Conservation (phyloP, 37 sponge, comb jelly and placozoan species). For the Ephydatia muelleri region DNA sequence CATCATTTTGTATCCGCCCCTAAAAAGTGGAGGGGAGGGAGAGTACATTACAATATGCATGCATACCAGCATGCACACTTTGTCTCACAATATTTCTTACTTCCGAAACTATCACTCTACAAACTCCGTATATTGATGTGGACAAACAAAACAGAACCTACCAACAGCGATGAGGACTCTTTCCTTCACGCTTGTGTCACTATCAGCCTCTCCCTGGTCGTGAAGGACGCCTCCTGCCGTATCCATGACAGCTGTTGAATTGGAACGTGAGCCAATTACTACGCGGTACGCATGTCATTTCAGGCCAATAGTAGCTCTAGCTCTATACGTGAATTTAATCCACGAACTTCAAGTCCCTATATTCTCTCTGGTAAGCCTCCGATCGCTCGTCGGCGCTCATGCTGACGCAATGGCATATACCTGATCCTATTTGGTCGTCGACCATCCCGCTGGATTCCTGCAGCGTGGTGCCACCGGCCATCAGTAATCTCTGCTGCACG, state of each 20-base stretch:
- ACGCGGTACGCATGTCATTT: too few relatives aligned
- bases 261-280: not conserved
- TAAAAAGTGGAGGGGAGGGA: too few relatives aligned
- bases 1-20: too few relatives aligned
- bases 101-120: too few relatives aligned
- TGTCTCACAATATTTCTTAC: too few relatives aligned
- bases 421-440: conserved; percentile 58
- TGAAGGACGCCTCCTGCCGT: conserved; percentile 28
- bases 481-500: conserved; percentile 44
- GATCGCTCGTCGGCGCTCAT: not conserved
- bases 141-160: too few relatives aligned
- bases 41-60: too few relatives aligned
- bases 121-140: too few relatives aligned
- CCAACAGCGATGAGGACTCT: conserved; percentile 49
- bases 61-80: too few relatives aligned
- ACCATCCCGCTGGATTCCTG: conserved; percentile 37
- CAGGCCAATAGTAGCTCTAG: too few relatives aligned
- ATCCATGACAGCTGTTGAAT: conserved; percentile 33
- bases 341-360: too few relatives aligned
- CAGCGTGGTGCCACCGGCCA: conserved; percentile 36
- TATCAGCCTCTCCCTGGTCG: conserved; percentile 57
- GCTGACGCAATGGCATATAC: not conserved
- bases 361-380: not conserved
- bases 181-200: conserved; percentile 42
- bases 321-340: too few relatives aligned